Evolutionary conservation across 2,888 invertebrate genomes (phyloP).

Genomic region (Cephus spinipes): DNA sequence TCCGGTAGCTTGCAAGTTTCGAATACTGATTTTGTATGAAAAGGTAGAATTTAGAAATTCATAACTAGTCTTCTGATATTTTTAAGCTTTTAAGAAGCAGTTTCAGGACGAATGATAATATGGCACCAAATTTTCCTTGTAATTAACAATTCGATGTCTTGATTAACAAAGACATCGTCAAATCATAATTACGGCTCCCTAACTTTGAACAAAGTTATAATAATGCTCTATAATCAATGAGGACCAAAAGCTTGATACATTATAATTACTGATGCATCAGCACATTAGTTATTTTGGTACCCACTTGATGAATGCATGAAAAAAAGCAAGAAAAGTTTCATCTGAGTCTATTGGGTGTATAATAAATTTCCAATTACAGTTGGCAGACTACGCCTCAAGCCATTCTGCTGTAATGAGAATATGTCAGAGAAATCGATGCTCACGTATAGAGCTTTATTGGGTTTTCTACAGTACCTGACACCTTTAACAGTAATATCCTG

Average conservation of each 20-base stretch:
- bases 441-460: conserved; percentile 71
- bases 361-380: conserved; percentile 42
- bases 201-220: neutral
- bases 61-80: neutral
- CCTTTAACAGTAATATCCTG: conserved; percentile 85
- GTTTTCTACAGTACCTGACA: conserved; percentile 78
- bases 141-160: neutral
- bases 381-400: conserved; percentile 68
- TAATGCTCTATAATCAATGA: neutral
- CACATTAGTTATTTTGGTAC: neutral
- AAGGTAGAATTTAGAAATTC: no score
- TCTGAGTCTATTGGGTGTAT: neutral
- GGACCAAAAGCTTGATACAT: neutral
- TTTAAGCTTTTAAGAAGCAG: neutral
- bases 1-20: neutral
- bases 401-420: conserved; percentile 72
- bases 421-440: conserved; percentile 71
- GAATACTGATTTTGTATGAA: neutral
- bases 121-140: neutral
- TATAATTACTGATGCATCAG: neutral
- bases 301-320: neutral
- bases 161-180: neutral
- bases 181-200: neutral
- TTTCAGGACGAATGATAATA: neutral
- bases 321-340: neutral